These are phyloP conservation scores for Hololepta plana DNA, from an alignment of 2,888 invertebrate species.

Conservation along the genomic window DNA sequence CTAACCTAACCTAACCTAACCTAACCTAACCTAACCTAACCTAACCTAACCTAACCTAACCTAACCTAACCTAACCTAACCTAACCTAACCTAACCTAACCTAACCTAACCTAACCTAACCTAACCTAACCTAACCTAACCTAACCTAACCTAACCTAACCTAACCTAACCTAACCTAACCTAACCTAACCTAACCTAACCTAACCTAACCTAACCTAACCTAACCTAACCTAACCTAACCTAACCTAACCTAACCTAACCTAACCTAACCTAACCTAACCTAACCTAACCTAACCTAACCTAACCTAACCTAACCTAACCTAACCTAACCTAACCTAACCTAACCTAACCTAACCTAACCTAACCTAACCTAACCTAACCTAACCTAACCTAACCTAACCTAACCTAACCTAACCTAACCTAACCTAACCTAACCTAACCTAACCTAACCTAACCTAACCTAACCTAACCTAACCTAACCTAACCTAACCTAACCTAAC, in stretches of 20 bases:
- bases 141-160: constrained; percentile 8
- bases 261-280: constrained; percentile 6
- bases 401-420: constrained; percentile 3
- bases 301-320: constrained; percentile 3
- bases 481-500: too few species aligned
- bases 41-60: constrained; percentile 10
- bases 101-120: constrained; percentile 11
- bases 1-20: constrained; percentile 7
- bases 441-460: too few species aligned
- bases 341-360: constrained; percentile 7
- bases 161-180: constrained; percentile 7
- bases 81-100: constrained; percentile 13
- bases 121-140: constrained; percentile 10
- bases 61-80: constrained; percentile 12
- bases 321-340: constrained; percentile 6
- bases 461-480: too few species aligned
- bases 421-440: too few species aligned
- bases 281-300: constrained; percentile 4
- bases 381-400: constrained; percentile 4
- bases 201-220: constrained; percentile 8
- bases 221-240: constrained; percentile 9
- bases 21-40: constrained; percentile 8
- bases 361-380: constrained; percentile 6
- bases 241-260: constrained; percentile 8
- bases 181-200: constrained; percentile 8